Conservation (phyloP, 1,140 invertebrate species). For the Hirudo medicinalis region DNA sequence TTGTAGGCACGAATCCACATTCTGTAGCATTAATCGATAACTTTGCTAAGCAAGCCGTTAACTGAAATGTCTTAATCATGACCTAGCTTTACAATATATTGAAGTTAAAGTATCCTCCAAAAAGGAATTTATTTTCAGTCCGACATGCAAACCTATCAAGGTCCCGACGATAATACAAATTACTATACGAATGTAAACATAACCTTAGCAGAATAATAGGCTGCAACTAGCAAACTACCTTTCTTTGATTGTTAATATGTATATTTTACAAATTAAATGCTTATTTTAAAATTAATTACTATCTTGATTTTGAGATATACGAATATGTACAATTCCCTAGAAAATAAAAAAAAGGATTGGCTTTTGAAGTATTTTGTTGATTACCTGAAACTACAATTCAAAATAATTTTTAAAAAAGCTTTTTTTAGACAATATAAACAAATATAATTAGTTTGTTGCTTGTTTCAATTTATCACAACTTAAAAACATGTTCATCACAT, state of each 20-base stretch:
- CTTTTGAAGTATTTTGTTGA: neutral
- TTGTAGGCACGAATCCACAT: neutral
- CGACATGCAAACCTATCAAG: too few relatives aligned
- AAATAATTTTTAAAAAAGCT: too few relatives aligned
- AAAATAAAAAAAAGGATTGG: neutral
- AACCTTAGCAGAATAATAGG: too few relatives aligned
- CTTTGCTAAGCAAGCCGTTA: neutral
- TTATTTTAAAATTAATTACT: neutral
- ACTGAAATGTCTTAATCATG: neutral
- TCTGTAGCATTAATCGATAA: neutral
- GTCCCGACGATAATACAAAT: too few relatives aligned
- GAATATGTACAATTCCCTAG: neutral
- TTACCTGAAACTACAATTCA: neutral
- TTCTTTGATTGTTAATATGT: too few relatives aligned
- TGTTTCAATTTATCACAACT: too few relatives aligned
- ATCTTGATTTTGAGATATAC: neutral
- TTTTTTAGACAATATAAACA: too few relatives aligned
- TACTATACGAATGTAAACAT: too few relatives aligned
- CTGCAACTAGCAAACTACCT: too few relatives aligned
- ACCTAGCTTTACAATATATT: neutral
- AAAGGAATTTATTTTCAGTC: too few relatives aligned
- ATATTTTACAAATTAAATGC: neutral
- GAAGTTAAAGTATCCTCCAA: too few relatives aligned
- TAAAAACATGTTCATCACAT: neutral
- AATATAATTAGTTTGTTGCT: too few relatives aligned